Conservation (phyloP, 2,113 vertebrate species). For the Centropristis striata region DNA sequence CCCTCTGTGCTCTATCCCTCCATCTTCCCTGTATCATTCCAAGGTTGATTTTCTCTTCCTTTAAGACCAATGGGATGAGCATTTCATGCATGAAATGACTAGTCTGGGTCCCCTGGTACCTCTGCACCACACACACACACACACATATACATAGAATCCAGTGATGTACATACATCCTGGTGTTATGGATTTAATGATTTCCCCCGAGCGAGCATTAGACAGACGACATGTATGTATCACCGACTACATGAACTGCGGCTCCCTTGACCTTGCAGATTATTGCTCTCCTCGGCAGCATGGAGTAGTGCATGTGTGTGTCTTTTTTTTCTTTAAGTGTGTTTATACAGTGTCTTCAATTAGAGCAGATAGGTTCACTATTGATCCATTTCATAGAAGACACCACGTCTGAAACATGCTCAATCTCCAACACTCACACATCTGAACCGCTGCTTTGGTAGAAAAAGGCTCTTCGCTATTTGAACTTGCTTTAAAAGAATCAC, state of each 20-base stretch:
- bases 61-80: conserved; percentile 69
- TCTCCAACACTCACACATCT: background rate
- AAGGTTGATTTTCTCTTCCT: conserved; percentile 65
- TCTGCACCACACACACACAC: conserved; percentile 14
- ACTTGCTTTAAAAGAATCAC: background rate
- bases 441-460: background rate
- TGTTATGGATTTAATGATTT: conserved; percentile 83
- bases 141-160: conserved; percentile 18
- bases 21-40: conserved; percentile 45
- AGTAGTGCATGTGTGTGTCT: conserved; percentile 47
- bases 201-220: conserved; percentile 68
- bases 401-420: conserved; percentile 66
- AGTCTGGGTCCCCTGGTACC: conserved; percentile 53
- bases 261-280: conserved; percentile 83
- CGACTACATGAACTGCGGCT: conserved; percentile 67
- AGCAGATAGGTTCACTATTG: conserved; percentile 68
- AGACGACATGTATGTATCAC: conserved; percentile 77
- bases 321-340: conserved; percentile 24
- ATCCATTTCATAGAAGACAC: conserved; percentile 69
- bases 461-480: background rate
- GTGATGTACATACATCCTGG: conserved; percentile 63
- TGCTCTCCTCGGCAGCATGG: conserved; percentile 74
- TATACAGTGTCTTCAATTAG: conserved; percentile 36
- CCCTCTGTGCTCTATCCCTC: conserved; percentile 26
- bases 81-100: conserved; percentile 79